A percentile compares a stretch with the other conserved stretches of the same genome.
These are phyloP conservation scores for Thumatha senex DNA, from an alignment of 2,888 invertebrate species.

Conservation along the genomic window DNA sequence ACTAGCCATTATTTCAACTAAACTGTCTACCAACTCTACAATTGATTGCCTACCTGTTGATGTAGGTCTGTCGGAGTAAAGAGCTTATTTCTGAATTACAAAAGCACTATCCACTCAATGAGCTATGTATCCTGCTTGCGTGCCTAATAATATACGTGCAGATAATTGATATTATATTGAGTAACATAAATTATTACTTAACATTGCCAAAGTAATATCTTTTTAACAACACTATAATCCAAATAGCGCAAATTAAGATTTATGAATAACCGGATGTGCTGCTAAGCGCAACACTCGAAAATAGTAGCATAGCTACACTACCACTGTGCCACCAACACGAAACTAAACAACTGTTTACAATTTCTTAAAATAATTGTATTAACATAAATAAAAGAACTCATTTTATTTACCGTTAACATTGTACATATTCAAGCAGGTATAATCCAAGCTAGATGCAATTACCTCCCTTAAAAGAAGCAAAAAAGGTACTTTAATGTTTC, in stretches of 20 bases:
- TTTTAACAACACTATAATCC: no score
- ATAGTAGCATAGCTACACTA: no score
- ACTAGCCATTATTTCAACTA: constrained; percentile 27
- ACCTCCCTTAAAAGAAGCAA: constrained; percentile 20
- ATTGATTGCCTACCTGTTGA: constrained; percentile 14
- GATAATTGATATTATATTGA: no score
- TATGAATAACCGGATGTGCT: no score
- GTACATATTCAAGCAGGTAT: constrained; percentile 20
- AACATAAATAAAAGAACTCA: no score
- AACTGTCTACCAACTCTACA: constrained; percentile 6
- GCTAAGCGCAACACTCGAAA: no score
- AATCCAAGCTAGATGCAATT: constrained; percentile 32
- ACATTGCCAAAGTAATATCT: no score
- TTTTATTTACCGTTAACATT: constrained; percentile 9
- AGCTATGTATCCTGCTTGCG: constrained; percentile 15
- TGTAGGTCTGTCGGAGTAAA: constrained; percentile 17
- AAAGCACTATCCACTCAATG: constrained; percentile 19
- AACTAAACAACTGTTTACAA: no score
- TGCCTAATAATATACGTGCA: constrained; percentile 10
- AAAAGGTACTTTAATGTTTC: constrained; percentile 25
- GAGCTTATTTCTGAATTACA: constrained; percentile 22
- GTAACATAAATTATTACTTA: no score
- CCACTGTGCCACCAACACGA: no score
- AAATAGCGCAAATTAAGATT: no score
- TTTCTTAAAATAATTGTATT: no score